Base-by-base conservation (phyloP, 2,113 vertebrate species). In the Columba livia region DNA sequence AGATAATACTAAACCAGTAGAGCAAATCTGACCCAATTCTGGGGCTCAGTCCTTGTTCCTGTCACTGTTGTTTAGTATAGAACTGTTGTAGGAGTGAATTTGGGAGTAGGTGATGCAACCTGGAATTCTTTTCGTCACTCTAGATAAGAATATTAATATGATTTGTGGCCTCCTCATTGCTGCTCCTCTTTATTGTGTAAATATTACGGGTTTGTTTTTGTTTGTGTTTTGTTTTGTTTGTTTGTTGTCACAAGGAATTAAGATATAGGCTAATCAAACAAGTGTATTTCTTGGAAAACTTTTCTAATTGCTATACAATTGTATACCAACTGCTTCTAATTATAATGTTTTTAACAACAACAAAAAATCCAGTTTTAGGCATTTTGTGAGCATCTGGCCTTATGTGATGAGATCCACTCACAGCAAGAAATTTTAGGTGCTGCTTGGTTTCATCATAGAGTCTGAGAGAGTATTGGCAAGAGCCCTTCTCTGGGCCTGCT, bases 241-340 rank as follows among this genome's bases (percentile, higher is more conserved):
- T 16, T 44, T 44, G 17, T 44, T 44, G 44, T 34, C 32, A 6
- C 58, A 38, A 36, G 42, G 23, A 8, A 17, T 67, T 23, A 40
- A 67, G 26, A 50, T 54, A 31, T 6, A 50, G 65, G 15, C 34
- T 65, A 70, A 61, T 69, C 25, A 81, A 50, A 38, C 10, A 42
- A n/a, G 7, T 21, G 1, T 34, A 15, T 64, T 72, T 57, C 67
- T 72, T 62, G 19, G 29, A 89, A 29, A 56, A 77, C 29, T 69
- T 50, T 78, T 38, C 8, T 51, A 14, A 28, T 80, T 0, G 0
- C 6, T 64, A 14, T 84, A 34, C 34, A 26, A 2, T 29, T 71
- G 13, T 36, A 12, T n/a, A 44, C 10, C 17, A 85, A 28, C 21
- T 57, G 34, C 34, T 75, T 81, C 23, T 15, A 62, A 15, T 26